Conservation (phyloP, 2,797 vertebrate species). For the Falco columbarius region DNA sequence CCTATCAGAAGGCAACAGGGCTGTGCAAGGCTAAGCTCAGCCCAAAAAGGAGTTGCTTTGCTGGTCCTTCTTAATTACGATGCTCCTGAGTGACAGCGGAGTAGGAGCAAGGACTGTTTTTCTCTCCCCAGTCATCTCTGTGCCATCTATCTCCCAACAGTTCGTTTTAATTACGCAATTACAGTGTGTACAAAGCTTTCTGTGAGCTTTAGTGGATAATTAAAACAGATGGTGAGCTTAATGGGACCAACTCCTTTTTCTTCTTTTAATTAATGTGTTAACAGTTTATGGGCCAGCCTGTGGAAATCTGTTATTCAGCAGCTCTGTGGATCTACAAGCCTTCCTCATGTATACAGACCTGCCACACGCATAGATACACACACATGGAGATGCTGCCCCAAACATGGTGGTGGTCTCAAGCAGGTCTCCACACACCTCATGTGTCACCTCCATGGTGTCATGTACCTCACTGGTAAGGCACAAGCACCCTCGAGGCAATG, state of each 20-base stretch:
- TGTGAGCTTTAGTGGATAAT: conserved; percentile 22
- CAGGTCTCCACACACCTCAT: not conserved
- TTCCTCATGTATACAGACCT: accelerated
- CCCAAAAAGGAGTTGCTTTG: not conserved
- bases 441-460: accelerated
- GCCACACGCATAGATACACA: accelerated
- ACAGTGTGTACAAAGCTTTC: conserved; percentile 36
- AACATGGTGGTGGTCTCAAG: not conserved
- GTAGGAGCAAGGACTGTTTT: not conserved
- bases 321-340: not conserved
- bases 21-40: not conserved
- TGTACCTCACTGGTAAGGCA: not conserved
- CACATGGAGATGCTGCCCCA: not conserved
- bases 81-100: not conserved
- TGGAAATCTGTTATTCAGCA: not conserved
- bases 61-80: not conserved
- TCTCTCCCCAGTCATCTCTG: not conserved
- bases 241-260: conserved; percentile 40
- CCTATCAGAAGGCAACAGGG: not conserved
- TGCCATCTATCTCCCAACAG: conserved; percentile 46
- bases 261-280: conserved; percentile 57
- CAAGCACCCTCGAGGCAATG: accelerated
- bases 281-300: not conserved
- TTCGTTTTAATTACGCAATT: conserved; percentile 57
- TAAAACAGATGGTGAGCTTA: conserved; percentile 61